phyloP scores from a whole-genome alignment of 2,888 invertebrate species.

The Lamproptera curius region DNA sequence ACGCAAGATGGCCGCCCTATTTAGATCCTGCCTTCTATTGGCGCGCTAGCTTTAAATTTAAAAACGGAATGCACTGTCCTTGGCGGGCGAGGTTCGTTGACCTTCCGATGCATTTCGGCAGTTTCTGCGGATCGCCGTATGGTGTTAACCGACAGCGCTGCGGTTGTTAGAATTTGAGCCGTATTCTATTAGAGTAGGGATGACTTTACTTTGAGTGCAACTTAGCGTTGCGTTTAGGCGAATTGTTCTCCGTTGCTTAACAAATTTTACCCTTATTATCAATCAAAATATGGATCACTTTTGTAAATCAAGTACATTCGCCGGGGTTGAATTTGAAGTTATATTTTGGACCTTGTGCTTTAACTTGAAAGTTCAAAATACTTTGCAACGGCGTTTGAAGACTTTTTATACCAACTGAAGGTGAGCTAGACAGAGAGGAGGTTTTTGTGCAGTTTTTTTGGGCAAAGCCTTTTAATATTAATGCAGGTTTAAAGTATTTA shows the following conservation, averaged over 20 bases:
- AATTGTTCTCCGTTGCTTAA: conserved; percentile 25
- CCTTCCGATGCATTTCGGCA: conserved; percentile 77
- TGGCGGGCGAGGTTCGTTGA: conserved; percentile 69
- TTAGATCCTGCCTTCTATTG: conserved; percentile 75
- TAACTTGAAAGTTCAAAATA: conserved; percentile 13
- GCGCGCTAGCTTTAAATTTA: conserved; percentile 73
- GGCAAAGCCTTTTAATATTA: conserved; percentile 19
- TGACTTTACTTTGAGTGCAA: conserved; percentile 34
- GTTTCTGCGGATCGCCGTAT: conserved; percentile 52
- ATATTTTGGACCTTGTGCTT: conserved; percentile 13
- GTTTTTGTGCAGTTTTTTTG: conserved; percentile 30
- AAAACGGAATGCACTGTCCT: conserved; percentile 78
- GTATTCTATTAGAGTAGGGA: conserved; percentile 36
- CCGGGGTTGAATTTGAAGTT: conserved; percentile 1
- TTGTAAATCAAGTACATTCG: neutral
- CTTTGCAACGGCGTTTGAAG: conserved; percentile 28
- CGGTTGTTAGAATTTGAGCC: conserved; percentile 38
- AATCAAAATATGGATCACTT: neutral
- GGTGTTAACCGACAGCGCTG: conserved; percentile 39
- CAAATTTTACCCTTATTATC: conserved; percentile 31
- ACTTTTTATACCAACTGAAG: conserved; percentile 37
- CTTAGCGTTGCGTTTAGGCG: conserved; percentile 27
- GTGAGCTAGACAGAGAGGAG: conserved; percentile 37
- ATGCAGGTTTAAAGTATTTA: conserved; percentile 14
- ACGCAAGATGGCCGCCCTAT: conserved; percentile 72